Evolutionary conservation across 1,140 invertebrate genomes (phyloP).

Genomic region (Geopemphigus sp.): DNA sequence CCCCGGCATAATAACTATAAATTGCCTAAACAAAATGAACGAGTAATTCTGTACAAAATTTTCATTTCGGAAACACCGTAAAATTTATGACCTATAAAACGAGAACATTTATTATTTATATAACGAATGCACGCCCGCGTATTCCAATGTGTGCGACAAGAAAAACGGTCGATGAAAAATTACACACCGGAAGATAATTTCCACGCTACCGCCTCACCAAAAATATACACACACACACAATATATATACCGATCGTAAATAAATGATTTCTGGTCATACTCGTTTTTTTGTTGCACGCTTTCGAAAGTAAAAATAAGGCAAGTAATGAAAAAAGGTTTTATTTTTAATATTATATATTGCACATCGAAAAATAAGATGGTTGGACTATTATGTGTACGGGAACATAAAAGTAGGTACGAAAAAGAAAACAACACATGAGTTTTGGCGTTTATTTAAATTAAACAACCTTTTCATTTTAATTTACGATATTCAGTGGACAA

Average conservation of each 20-base stretch:
- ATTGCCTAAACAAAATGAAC: neutral
- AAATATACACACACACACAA: neutral
- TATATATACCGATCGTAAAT: neutral
- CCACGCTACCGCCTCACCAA: neutral
- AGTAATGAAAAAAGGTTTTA: neutral
- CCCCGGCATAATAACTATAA: too few relatives aligned
- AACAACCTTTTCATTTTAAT: too few relatives aligned
- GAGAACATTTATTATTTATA: constrained; percentile 16
- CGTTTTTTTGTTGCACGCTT: neutral
- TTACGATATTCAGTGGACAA: too few relatives aligned
- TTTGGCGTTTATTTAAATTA: too few relatives aligned
- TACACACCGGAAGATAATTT: constrained; percentile 21
- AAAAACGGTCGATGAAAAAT: constrained; percentile 11
- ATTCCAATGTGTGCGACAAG: neutral
- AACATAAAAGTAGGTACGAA: too few relatives aligned
- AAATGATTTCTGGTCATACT: neutral
- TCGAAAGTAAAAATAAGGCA: neutral
- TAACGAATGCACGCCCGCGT: neutral
- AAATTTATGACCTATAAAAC: constrained; percentile 22
- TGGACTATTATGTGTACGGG: neutral
- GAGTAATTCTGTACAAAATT: neutral
- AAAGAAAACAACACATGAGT: too few relatives aligned
- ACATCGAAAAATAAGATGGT: neutral
- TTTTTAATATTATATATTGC: neutral
- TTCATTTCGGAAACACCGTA: constrained; percentile 11